Evolutionary conservation across 2,797 vertebrate species (phyloP).

Genomic region (Lateolabrax maculatus): DNA sequence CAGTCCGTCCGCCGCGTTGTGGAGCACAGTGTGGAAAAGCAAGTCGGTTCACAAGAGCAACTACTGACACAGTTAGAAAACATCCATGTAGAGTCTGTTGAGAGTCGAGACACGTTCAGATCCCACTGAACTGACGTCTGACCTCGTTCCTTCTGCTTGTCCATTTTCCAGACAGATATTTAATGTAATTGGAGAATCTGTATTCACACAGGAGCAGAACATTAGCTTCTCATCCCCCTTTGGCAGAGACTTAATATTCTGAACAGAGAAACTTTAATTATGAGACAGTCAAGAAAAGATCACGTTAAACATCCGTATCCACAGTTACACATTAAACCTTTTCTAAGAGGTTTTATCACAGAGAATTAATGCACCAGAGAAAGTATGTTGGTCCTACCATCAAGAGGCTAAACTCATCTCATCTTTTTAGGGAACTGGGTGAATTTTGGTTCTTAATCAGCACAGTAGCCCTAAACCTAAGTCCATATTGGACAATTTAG

Average conservation of each 20-base stretch:
- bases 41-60: constrained; percentile 72
- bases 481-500: neutral
- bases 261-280: constrained; percentile 8
- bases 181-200: constrained; percentile 4
- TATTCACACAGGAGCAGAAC: constrained; percentile 33
- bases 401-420: neutral
- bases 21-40: constrained; percentile 71
- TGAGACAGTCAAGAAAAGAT: neutral
- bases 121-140: neutral
- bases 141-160: neutral
- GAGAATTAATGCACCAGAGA: neutral
- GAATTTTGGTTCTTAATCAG: neutral
- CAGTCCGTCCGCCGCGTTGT: constrained; percentile 28
- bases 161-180: constrained; percentile 3
- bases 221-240: neutral
- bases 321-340: constrained; percentile 2
- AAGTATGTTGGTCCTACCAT: neutral
- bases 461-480: neutral
- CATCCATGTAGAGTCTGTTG: constrained; percentile 52
- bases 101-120: neutral
- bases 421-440: neutral
- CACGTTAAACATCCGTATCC: constrained; percentile 9
- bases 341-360: neutral
- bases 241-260: constrained; percentile 15
- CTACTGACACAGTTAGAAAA: constrained; percentile 70